These are phyloP conservation scores for Dermolepida albohirtum DNA, from an alignment of 2,888 invertebrate species.

Conservation along the genomic window DNA sequence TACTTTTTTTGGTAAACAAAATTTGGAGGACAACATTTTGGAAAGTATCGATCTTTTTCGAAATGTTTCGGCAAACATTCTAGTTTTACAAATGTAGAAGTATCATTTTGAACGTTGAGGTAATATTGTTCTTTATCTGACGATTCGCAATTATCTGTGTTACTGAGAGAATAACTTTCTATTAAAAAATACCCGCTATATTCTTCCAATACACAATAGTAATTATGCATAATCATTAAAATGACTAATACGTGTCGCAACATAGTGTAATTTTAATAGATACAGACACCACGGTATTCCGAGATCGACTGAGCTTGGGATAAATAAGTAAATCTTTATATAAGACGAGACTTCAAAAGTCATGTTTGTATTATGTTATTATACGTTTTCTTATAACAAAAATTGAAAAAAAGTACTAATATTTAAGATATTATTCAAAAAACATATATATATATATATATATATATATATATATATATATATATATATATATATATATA, in stretches of 20 bases:
- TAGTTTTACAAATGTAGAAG: conserved; percentile 5
- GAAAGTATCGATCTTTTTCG: neutral
- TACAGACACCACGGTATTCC: conserved; percentile 9
- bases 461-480: no score
- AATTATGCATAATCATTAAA: conserved; percentile 14
- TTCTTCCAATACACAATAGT: conserved; percentile 14
- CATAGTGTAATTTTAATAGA: conserved; percentile 15
- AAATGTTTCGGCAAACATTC: conserved; percentile 12
- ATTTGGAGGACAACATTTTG: conserved; percentile 33
- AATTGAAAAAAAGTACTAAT: no score
- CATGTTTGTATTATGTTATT: no score
- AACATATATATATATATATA: no score
- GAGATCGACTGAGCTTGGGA: conserved; percentile 25
- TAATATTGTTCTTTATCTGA: conserved; percentile 27
- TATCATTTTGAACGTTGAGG: conserved; percentile 5
- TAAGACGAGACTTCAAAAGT: neutral
- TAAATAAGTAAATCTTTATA: conserved; percentile 24
- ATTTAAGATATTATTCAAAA: no score
- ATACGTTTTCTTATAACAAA: no score
- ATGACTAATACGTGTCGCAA: conserved; percentile 20
- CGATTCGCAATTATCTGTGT: conserved; percentile 5
- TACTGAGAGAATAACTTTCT: conserved; percentile 5
- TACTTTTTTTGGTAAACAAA: conserved; percentile 15
- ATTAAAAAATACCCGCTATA: conserved; percentile 4
- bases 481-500: no score